Conservation (phyloP, 2,888 invertebrate species). For the Linhomoeus sp. region DNA sequence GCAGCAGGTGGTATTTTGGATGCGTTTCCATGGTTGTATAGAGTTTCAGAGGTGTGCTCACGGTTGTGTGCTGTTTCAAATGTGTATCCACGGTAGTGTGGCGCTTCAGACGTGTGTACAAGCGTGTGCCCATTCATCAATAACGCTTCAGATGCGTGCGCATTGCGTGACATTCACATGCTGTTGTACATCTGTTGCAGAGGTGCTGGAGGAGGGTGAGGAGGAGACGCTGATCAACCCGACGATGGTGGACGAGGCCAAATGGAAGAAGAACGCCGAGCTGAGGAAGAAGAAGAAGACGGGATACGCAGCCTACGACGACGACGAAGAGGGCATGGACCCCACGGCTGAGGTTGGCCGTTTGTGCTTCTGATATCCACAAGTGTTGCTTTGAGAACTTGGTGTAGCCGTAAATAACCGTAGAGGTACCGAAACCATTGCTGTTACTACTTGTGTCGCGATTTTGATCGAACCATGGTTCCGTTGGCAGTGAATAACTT, state of each 20-base stretch:
- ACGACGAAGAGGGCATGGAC: constrained; percentile 36
- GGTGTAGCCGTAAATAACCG: not conserved
- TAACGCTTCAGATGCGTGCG: too few relatives aligned
- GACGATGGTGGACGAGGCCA: constrained; percentile 31
- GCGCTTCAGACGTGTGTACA: too few relatives aligned
- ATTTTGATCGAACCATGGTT: not conserved
- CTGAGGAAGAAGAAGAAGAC: constrained; percentile 56
- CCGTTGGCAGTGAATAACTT: not conserved
- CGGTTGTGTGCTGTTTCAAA: too few relatives aligned
- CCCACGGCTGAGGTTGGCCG: constrained; percentile 33
- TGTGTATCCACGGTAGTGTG: too few relatives aligned
- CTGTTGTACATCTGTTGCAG: too few relatives aligned
- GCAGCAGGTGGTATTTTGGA: not conserved
- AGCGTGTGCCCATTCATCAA: too few relatives aligned
- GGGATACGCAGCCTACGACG: constrained; percentile 50
- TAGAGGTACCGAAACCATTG: too few relatives aligned
- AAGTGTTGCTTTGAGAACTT: constrained; percentile 1
- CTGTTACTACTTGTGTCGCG: too few relatives aligned
- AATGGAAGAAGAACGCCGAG: constrained; percentile 46
- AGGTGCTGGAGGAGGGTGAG: constrained; percentile 56
- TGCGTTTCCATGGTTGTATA: not conserved
- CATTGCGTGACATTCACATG: too few relatives aligned
- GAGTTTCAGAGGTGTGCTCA: not conserved
- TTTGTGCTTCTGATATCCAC: not conserved
- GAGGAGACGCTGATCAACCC: constrained; percentile 65